phyloP scores from a whole-genome alignment of 2,797 vertebrate genomes.

The Cryptoblepharus egeriae region DNA sequence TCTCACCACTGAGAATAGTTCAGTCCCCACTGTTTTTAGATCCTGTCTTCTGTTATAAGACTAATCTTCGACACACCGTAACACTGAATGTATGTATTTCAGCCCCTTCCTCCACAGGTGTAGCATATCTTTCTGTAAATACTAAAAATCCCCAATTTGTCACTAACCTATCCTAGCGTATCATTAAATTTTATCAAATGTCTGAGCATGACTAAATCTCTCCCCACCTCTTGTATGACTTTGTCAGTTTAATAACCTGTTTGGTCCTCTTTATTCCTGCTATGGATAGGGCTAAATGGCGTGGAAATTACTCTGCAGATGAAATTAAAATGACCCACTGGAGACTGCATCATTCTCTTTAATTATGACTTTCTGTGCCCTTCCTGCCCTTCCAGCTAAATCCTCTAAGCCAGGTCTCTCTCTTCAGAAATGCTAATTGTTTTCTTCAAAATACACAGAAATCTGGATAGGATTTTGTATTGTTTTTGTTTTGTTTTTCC shows the following conservation, averaged over 20 bases:
- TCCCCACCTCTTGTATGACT: slow-evolving; percentile 34
- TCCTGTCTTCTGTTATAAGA: slow-evolving; percentile 18
- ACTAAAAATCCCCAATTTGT: slow-evolving; percentile 2
- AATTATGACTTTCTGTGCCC: slow-evolving; percentile 61
- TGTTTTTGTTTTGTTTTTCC: not conserved
- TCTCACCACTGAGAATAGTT: not conserved
- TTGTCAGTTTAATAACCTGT: slow-evolving; percentile 54
- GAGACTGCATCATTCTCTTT: slow-evolving; percentile 61
- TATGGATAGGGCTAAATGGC: slow-evolving; percentile 63
- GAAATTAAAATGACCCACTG: slow-evolving; percentile 70
- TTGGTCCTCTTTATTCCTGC: slow-evolving; percentile 64
- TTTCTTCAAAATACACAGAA: not conserved
- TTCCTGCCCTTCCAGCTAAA: slow-evolving; percentile 52
- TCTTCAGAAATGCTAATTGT: slow-evolving; percentile 1
- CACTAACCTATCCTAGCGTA: slow-evolving; percentile 19
- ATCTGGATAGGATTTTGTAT: not conserved
- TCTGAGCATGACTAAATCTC: not conserved
- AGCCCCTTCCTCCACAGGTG: slow-evolving; percentile 22
- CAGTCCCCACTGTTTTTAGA: not conserved
- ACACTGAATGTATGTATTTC: not conserved
- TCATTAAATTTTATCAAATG: slow-evolving; percentile 52
- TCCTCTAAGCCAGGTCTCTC: slow-evolving; percentile 34
- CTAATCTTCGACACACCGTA: not conserved
- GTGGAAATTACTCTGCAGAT: slow-evolving; percentile 68
- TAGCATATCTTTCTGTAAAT: slow-evolving; percentile 24